A percentile compares a stretch with the other conserved stretches of the same genome.
Conservation (phyloP, 1,140 invertebrate species). For the Drosophila ambigua region DNA sequence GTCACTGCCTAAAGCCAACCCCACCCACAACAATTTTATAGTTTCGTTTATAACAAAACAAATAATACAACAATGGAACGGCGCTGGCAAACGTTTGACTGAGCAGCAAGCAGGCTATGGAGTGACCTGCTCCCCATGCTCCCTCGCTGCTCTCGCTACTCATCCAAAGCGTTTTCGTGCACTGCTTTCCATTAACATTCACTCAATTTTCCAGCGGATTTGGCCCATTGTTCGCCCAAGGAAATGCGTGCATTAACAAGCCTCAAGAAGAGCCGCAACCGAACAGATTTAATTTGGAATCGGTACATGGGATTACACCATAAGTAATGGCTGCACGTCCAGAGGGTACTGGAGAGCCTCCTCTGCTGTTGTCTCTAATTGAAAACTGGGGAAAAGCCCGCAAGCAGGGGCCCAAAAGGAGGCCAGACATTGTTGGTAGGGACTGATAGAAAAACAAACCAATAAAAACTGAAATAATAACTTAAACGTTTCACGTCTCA, state of each 20-base stretch:
- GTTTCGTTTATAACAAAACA: constrained; percentile 66
- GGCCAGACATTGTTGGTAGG: too few relatives aligned
- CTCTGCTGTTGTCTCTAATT: too few relatives aligned
- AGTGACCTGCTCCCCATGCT: neutral
- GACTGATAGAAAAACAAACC: too few relatives aligned
- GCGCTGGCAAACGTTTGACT: constrained; percentile 45
- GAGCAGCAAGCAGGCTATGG: neutral
- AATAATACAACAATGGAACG: constrained; percentile 23
- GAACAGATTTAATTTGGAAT: too few relatives aligned
- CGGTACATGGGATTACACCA: too few relatives aligned
- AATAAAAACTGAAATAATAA: too few relatives aligned
- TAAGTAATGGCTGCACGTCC: too few relatives aligned
- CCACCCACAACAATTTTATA: constrained; percentile 52
- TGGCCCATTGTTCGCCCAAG: constrained; percentile 40
- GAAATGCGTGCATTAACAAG: neutral
- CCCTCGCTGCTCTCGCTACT: neutral
- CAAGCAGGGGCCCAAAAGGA: too few relatives aligned
- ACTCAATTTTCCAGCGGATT: constrained; percentile 68
- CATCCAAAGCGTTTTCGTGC: neutral
- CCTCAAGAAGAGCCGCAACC: neutral
- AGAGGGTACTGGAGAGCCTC: too few relatives aligned
- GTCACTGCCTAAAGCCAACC: constrained; percentile 50
- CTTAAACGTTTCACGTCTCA: too few relatives aligned
- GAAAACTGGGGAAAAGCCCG: too few relatives aligned
- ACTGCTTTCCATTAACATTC: constrained; percentile 60